Evolutionary conservation across 2,113 vertebrate species (phyloP).

Genomic region (Dasyprocta punctata): DNA sequence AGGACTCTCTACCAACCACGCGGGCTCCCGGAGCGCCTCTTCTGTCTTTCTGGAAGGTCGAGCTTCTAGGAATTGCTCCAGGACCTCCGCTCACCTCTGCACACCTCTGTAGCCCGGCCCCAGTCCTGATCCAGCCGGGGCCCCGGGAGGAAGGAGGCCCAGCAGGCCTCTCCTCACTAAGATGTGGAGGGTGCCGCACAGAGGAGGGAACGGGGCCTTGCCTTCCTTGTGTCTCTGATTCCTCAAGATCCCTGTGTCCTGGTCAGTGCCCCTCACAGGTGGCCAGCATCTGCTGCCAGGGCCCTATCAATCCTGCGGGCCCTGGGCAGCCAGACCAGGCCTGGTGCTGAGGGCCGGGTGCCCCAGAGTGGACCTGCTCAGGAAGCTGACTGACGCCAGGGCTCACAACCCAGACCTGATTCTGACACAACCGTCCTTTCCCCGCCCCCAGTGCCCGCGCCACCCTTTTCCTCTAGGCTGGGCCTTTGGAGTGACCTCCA

Average conservation of each 20-base stretch:
- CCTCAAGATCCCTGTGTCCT: not conserved
- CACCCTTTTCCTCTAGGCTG: not conserved
- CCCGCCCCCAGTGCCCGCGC: not conserved
- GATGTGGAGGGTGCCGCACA: not conserved
- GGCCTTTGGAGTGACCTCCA: not conserved
- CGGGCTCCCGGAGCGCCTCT: not conserved
- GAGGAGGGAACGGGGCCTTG: not conserved
- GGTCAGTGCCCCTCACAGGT: not conserved
- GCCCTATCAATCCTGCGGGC: not conserved
- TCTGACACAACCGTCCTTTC: not conserved
- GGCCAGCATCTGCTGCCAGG: not conserved
- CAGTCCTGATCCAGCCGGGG: not conserved
- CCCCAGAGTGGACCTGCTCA: not conserved
- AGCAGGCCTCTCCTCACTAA: not conserved
- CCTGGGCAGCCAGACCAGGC: not conserved
- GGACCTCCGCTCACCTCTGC: no score
- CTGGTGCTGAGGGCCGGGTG: no score
- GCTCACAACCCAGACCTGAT: not conserved
- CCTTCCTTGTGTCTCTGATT: no score
- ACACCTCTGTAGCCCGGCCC: not conserved
- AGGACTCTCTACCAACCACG: not conserved
- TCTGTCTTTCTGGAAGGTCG: not conserved
- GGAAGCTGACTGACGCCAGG: not conserved
- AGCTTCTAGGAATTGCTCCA: not conserved
- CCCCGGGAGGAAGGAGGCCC: not conserved